Evolutionary conservation across 1,140 invertebrate species (phyloP), one percentile per base, ranked within the genome.

Genomic region (Polypedilum pembai): DNA sequence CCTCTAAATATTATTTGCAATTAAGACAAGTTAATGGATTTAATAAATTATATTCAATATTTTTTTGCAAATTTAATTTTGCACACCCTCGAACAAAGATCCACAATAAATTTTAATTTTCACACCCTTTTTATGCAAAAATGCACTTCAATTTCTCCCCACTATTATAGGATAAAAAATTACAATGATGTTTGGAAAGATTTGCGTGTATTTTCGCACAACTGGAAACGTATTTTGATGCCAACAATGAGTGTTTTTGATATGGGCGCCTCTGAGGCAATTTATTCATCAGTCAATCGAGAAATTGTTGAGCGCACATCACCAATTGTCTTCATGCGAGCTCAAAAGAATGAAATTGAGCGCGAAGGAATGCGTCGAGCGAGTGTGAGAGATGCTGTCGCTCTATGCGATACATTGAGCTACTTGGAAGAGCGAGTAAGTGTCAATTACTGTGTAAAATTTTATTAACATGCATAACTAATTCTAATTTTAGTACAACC

Each of bases 321-420:
- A 0, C 92, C 93, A 0, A 89, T 96, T 10, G 89, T 93, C 20
- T 85, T 88, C 41, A 85, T 95, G 80, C 94, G 94, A 78, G 90
- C 93, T 0, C 87, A 91, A 69, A 98, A 98, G 82, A 97, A 96
- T 81, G 79, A 84, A 3, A 84, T 89, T 0, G 97, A 99, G 85
- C 89, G 91, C 63, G 84, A 88, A 63, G 94, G 95, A 74, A 98
- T 99, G 94, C 88, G 87, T 77, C 87, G 85, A 73, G 92, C 95
- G 3, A 93, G 98, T 82, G 81, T 94, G 8, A 83, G 88, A 74
- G 93, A 95, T 80, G 94, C 91, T 15, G 94, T 94, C 0, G 95
- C 95, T 0, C 88, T 98, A 81, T 95, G 94, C 80, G 92, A 97
- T 79, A 93, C 94, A 76, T 86, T 98, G 73, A 87, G 89, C 41